These are phyloP conservation scores for Psylliodes chrysocephalus DNA, from an alignment of 2,888 invertebrate species.

Conservation along the genomic window DNA sequence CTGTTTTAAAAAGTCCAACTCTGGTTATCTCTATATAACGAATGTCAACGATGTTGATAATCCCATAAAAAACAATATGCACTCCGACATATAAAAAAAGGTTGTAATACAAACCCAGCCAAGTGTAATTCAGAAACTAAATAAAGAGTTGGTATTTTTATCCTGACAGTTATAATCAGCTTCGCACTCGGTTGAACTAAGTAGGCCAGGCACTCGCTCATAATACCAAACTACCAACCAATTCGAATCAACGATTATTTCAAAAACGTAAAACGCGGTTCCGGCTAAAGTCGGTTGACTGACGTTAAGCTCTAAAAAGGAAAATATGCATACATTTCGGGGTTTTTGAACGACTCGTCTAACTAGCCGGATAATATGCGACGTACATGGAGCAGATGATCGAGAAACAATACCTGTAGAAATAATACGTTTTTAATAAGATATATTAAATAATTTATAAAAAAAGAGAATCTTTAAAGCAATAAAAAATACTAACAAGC, in stretches of 20 bases:
- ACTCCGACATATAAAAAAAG: constrained; percentile 43
- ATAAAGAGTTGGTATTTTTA: constrained; percentile 40
- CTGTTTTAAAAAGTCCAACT: background rate
- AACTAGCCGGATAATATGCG: no score
- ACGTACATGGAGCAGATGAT: no score
- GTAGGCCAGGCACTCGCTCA: background rate
- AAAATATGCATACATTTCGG: background rate
- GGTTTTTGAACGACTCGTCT: no score
- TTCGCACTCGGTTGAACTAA: constrained; percentile 9
- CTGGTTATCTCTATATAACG: background rate
- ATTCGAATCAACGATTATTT: constrained; percentile 5
- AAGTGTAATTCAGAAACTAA: constrained; percentile 46
- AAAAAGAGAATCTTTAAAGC: no score
- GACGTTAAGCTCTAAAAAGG: constrained; percentile 41
- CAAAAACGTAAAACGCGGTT: constrained; percentile 37
- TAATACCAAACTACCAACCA: no score
- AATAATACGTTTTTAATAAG: no score
- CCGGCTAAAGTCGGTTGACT: constrained; percentile 48
- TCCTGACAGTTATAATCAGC: constrained; percentile 46
- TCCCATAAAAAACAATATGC: constrained; percentile 40
- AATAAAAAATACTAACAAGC: no score
- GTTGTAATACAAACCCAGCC: constrained; percentile 49
- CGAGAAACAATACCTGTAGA: no score
- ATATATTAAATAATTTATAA: no score
- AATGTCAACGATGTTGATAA: background rate